Evolutionary conservation across 2,888 invertebrate species (phyloP), one percentile per base, ranked within the genome.

Genomic region (Phortica magna): DNA sequence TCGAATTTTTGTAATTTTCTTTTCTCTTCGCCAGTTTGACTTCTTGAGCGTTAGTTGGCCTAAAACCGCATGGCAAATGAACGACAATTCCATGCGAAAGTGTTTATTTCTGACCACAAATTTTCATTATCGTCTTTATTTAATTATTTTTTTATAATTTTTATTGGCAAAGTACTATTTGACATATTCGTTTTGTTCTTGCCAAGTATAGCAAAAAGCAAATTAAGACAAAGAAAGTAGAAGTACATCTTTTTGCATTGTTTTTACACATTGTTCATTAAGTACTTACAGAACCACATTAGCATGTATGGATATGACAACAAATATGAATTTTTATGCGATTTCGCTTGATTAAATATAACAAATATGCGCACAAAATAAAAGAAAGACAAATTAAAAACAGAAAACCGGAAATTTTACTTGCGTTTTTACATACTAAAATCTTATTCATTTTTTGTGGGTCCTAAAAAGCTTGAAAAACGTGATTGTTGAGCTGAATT

Each of bases 401-500:
- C 19, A 17, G 2, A 42, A 61, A 71, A 55, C 19, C 53, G 70
- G 70, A 71, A 71, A 71, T 71, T 2, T 55, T 55, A 55, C 55
- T 71, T 71, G 53, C 31, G 7, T 65, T 31, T 19, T 6, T 19
- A 53, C 42, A 22, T 7, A 14, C 41, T 41, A 41, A 41, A 12
- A 41, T 4, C 48, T 10, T 48, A n/a, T 70, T 12, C 19, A 4
- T 53, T 22, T 70, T 22, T 12, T 48, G 12, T 19, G 14, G 6
- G 10, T 12, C 39, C 22, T 10, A 12, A 7, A 65, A 14, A 12
- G 12, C 53, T 31, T 71, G 70, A 22, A 68, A 68, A 68, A 53
- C 70, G 70, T 71, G 70, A 71, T 71, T 22, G 55, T 53, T 71
- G 19, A 39, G 53, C 53, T 71, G n/a, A 53, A 53, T 71, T 71